Conservation (phyloP, 2,888 invertebrate species). For the Ophraella communa region DNA sequence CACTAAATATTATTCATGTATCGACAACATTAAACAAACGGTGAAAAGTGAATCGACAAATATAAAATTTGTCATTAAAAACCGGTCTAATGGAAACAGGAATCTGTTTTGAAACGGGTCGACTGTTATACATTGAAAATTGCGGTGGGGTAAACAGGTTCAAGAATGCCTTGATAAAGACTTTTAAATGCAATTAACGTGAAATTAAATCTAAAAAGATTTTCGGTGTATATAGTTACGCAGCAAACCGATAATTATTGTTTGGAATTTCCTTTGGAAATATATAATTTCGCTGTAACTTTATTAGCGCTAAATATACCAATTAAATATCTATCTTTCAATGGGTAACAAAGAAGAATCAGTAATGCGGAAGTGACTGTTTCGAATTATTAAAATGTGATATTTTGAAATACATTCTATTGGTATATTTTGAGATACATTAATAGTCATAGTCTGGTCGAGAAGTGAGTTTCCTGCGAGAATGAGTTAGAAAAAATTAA, state of each 20-base stretch:
- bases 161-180: conserved; percentile 27
- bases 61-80: conserved; percentile 7
- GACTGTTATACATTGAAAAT: conserved; percentile 22
- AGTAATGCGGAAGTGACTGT: too few species aligned
- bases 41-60: conserved; percentile 12
- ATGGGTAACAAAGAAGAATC: not conserved
- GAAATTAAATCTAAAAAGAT: conserved; percentile 18
- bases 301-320: conserved; percentile 1
- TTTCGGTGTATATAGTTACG: conserved; percentile 14
- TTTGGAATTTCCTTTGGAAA: not conserved
- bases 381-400: too few species aligned
- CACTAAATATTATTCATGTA: conserved; percentile 8
- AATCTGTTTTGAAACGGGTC: conserved; percentile 22
- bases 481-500: too few species aligned
- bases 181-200: conserved; percentile 29
- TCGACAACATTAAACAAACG: conserved; percentile 7
- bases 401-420: too few species aligned
- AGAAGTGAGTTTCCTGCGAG: too few species aligned
- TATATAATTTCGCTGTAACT: not conserved
- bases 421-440: too few species aligned
- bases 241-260: not conserved
- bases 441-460: too few species aligned
- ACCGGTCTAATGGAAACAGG: conserved; percentile 11
- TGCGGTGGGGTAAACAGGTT: conserved; percentile 30
- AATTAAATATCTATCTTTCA: not conserved